Conservation (phyloP, 2,888 invertebrate genomes). For the Megaustenia siamemsis region DNA sequence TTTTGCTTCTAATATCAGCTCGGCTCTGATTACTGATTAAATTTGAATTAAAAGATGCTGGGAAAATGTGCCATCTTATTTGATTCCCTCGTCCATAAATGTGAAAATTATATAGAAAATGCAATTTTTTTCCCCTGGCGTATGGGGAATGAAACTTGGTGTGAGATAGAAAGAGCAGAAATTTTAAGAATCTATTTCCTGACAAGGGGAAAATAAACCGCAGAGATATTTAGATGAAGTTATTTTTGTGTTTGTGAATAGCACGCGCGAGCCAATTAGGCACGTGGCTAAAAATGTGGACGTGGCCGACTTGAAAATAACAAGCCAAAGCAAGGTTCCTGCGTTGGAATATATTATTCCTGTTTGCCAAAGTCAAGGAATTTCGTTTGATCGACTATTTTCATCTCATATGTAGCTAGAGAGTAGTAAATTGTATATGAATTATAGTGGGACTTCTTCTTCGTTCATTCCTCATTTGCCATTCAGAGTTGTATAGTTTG, state of each 20-base stretch:
- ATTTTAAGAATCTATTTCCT: neutral
- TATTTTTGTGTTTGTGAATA: neutral
- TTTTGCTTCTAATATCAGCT: too few species aligned
- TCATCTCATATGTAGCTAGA: too few species aligned
- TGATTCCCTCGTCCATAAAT: too few species aligned
- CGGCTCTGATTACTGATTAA: too few species aligned
- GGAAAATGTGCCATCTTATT: too few species aligned
- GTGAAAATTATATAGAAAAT: too few species aligned
- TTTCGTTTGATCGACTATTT: neutral
- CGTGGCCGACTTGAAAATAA: neutral
- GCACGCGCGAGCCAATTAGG: neutral
- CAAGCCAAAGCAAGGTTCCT: neutral
- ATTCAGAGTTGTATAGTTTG: neutral
- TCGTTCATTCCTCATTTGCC: too few species aligned
- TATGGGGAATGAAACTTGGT: too few species aligned
- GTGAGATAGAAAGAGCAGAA: neutral
- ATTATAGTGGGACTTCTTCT: neutral
- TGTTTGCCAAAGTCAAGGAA: neutral
- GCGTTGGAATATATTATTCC: neutral
- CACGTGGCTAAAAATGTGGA: neutral
- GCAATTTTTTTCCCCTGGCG: too few species aligned
- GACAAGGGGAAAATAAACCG: neutral
- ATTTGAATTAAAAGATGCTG: too few species aligned
- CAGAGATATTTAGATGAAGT: neutral
- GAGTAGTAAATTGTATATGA: neutral